Conservation (phyloP, 2,797 vertebrate genomes). For the Gadopsis marmoratus region DNA sequence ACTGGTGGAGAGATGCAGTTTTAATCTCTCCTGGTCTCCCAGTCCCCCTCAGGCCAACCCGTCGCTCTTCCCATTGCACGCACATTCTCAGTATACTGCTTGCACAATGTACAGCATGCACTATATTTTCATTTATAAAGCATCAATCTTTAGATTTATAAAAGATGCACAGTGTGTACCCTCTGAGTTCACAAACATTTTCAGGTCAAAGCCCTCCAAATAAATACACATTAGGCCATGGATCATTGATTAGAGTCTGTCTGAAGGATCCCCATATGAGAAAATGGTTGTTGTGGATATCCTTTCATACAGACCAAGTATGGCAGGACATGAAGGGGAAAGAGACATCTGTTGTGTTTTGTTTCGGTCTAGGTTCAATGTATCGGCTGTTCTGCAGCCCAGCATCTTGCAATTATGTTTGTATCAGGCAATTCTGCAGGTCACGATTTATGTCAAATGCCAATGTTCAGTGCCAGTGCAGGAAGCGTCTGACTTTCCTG, state of each 20-base stretch:
- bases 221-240: conserved; percentile 8
- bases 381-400: background rate
- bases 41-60: background rate
- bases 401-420: background rate
- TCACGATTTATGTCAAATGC: background rate
- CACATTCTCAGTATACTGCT: background rate
- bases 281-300: conserved; percentile 14
- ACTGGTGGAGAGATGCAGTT: conserved; percentile 35
- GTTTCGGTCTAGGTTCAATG: background rate
- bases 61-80: conserved; percentile 7
- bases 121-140: conserved; percentile 33
- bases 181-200: conserved; percentile 36
- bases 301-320: background rate
- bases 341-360: background rate
- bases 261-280: conserved; percentile 27
- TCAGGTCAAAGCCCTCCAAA: conserved; percentile 24
- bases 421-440: background rate
- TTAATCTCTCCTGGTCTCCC: conserved; percentile 39
- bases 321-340: background rate
- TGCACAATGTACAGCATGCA: background rate
- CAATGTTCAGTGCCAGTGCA: too few species aligned
- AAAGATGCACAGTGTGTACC: conserved; percentile 36
- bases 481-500: too few species aligned
- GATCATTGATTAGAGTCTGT: conserved; percentile 21
- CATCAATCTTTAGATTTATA: conserved; percentile 39